Conservation (phyloP, 2,888 invertebrate genomes). For the Dryocosmus kuriphilus region DNA sequence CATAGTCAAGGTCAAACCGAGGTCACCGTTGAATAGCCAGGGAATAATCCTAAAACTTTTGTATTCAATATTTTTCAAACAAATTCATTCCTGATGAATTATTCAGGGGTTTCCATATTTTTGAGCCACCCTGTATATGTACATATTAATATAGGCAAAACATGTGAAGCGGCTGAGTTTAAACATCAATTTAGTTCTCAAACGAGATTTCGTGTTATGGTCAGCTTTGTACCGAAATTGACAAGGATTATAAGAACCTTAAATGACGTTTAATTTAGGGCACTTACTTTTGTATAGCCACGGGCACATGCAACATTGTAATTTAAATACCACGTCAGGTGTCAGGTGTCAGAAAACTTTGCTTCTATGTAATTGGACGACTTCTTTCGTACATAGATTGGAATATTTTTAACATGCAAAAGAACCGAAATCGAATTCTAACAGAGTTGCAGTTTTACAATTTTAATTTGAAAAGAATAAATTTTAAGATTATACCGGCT, state of each 20-base stretch:
- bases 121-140: too few relatives aligned
- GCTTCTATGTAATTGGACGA: background rate
- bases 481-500: too few relatives aligned
- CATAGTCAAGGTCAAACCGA: too few relatives aligned
- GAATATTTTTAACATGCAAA: background rate
- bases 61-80: too few relatives aligned
- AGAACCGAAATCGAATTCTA: background rate
- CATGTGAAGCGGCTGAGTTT: background rate
- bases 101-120: too few relatives aligned
- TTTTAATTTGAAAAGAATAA: background rate
- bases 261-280: background rate
- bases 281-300: background rate
- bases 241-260: background rate
- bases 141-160: background rate
- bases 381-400: background rate
- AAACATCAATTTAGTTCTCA: background rate
- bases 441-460: background rate
- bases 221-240: background rate
- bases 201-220: background rate
- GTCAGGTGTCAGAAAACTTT: too few relatives aligned
- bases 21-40: too few relatives aligned
- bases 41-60: too few relatives aligned
- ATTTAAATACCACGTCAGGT: slow-evolving; percentile 13
- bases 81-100: too few relatives aligned
- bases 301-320: background rate